These are phyloP conservation scores for Paedocypris sp. DNA, from an alignment of 2,113 vertebrate species.

Conservation along the genomic window DNA sequence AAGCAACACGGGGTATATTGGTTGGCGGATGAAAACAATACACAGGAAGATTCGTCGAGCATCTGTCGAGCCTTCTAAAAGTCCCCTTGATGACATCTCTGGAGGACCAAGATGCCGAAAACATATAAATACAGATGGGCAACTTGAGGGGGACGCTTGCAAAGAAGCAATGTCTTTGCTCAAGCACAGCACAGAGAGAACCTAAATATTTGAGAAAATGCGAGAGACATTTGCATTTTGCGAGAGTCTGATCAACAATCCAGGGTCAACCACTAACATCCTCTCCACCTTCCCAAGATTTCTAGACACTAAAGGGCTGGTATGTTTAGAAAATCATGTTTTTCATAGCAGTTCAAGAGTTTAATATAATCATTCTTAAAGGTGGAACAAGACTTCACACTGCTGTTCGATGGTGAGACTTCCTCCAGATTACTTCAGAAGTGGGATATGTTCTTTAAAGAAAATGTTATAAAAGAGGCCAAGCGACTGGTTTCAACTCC, in stretches of 20 bases:
- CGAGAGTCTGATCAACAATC: constrained; percentile 26
- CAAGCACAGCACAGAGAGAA: constrained; percentile 16
- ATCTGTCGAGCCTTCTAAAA: not conserved
- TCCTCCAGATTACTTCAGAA: constrained; percentile 19
- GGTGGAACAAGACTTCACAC: constrained; percentile 25
- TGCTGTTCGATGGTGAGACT: constrained; percentile 20
- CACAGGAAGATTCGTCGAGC: constrained; percentile 8
- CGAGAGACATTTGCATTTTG: constrained; percentile 25
- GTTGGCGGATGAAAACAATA: constrained; percentile 31
- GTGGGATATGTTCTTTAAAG: constrained; percentile 12
- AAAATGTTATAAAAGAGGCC: constrained; percentile 25
- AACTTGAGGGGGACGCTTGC: constrained; percentile 33
- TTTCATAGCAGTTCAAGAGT: not conserved
- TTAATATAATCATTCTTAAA: constrained; percentile 4
- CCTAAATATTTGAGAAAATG: constrained; percentile 23
- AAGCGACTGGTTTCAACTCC: not conserved
- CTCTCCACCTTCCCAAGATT: constrained; percentile 29
- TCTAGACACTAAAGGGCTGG: constrained; percentile 29
- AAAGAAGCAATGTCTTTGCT: constrained; percentile 31
- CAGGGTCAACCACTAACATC: too few species aligned
- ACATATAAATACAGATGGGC: constrained; percentile 19
- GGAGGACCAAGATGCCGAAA: constrained; percentile 33
- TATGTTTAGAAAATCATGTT: constrained; percentile 16
- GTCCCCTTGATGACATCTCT: not conserved
- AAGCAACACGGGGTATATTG: constrained; percentile 24